These are phyloP conservation scores for Triplophysa bombifrons DNA, from an alignment of 2,797 vertebrate genomes.

Conservation along the genomic window DNA sequence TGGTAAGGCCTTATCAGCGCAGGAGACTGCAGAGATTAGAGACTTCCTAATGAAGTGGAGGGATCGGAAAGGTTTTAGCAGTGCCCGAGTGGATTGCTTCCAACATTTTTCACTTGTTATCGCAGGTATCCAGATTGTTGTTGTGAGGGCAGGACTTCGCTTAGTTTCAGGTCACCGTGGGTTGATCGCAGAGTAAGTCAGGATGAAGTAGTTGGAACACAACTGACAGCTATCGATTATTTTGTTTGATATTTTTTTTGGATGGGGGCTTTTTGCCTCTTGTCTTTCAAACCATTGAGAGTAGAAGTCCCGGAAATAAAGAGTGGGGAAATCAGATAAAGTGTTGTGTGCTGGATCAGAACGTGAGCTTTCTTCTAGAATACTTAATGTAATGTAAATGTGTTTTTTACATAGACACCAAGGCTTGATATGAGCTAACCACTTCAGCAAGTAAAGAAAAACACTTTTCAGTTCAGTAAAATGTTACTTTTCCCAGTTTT, in stretches of 20 bases:
- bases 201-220: conserved; percentile 3
- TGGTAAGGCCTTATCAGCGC: conserved; percentile 79
- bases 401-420: not conserved
- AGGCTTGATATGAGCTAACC: not conserved
- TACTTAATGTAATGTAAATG: not conserved
- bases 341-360: not conserved
- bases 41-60: conserved; percentile 86
- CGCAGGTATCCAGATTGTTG: conserved; percentile 79
- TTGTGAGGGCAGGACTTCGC: conserved; percentile 63
- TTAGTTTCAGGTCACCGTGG: conserved; percentile 72
- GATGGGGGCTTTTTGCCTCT: not conserved
- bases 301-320: not conserved
- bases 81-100: conserved; percentile 81
- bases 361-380: not conserved
- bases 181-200: conserved; percentile 58
- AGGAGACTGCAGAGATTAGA: conserved; percentile 82
- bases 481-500: no score
- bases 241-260: not conserved
- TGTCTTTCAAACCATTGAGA: not conserved
- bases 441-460: not conserved
- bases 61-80: conserved; percentile 83
- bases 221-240: not conserved
- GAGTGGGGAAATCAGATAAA: not conserved
- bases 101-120: conserved; percentile 84
- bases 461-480: no score